Base-by-base conservation (phyloP, 2,888 invertebrate genomes). In the Meandrusa payeni region DNA sequence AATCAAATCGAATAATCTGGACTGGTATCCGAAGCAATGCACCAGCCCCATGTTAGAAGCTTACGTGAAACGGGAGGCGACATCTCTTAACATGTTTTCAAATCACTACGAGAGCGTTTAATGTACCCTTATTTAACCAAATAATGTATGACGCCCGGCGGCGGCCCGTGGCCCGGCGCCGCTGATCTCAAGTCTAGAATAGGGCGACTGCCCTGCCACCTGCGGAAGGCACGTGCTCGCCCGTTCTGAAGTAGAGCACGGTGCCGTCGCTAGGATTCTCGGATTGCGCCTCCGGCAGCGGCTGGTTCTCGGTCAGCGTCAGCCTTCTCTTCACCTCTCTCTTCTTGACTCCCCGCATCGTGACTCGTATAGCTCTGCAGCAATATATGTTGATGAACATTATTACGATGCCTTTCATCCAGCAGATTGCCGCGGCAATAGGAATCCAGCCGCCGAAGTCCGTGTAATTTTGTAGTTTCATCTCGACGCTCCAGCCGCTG, bases 401-500 rank as follows among this genome's bases (percentile, higher is more conserved):
- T 3, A 79, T 34, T 1, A 80, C 2, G 1, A 72, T 2, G 0
- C 81, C 78, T 47, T 77, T 61, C 52, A 80, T 36, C 85, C 85
- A 86, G 19, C 66, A 64, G 0, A 47, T 39, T 0, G 72, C 61
- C 0, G 79, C 83, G 0, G 49, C 24, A 2, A 86, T 66, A 0
- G 83, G 79, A 0, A 83, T 45, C 78, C 82, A 85, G 0, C 81
- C 83, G 0, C 68, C 82, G 22, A 82, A 86, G 1, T 69, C 65
- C 0, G 76, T 61, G 13, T 65, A 57, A 9, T 57, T 54, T 0
- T 55, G 2, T 0, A 83, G 45, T 5, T 69, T 59, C 6, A 79
- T 41, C 20, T 74, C 65, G 0, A 68, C 64, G 17, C 69, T 64
- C 81, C 82, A 83, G 0, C 85, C 85, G 28, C 80, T 80, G 50